Percentiles rank a stretch among this genome's conserved stretches.
Conservation (phyloP, 2,113 vertebrate genomes). For the Oncorhynchus kisutch region DNA sequence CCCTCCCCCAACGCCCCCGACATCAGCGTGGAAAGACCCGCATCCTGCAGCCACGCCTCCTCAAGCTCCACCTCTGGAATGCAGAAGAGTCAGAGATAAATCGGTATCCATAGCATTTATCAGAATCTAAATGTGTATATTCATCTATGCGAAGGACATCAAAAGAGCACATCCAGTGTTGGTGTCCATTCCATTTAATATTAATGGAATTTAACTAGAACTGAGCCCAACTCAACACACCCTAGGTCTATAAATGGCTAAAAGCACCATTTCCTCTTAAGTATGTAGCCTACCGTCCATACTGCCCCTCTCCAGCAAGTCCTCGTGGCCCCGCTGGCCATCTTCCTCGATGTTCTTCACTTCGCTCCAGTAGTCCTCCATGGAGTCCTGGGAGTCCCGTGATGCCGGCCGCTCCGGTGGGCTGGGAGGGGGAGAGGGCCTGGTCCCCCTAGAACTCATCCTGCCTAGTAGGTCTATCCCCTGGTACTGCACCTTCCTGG, state of each 20-base stretch:
- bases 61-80: conserved; percentile 85
- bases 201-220: too few relatives aligned
- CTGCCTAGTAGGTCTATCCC: conserved; percentile 66
- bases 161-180: too few relatives aligned
- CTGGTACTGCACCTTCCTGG: conserved; percentile 73
- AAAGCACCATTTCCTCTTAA: background rate
- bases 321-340: conserved; percentile 64
- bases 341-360: conserved; percentile 80
- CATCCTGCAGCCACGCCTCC: conserved; percentile 90
- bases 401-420: conserved; percentile 63
- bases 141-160: too few relatives aligned
- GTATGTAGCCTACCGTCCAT: conserved; percentile 72
- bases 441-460: conserved; percentile 79
- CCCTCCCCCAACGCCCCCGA: conserved; percentile 73
- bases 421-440: conserved; percentile 67
- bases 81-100: too few relatives aligned
- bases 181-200: too few relatives aligned
- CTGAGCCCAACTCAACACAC: too few relatives aligned
- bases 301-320: conserved; percentile 75
- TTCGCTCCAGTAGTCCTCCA: conserved; percentile 89
- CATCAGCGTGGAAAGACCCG: conserved; percentile 86
- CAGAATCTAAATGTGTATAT: too few relatives aligned
- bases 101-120: too few relatives aligned
- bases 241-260: too few relatives aligned
- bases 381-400: conserved; percentile 75